Evolutionary conservation across 2,888 invertebrate genomes (phyloP).

Genomic region (Altica lythri): DNA sequence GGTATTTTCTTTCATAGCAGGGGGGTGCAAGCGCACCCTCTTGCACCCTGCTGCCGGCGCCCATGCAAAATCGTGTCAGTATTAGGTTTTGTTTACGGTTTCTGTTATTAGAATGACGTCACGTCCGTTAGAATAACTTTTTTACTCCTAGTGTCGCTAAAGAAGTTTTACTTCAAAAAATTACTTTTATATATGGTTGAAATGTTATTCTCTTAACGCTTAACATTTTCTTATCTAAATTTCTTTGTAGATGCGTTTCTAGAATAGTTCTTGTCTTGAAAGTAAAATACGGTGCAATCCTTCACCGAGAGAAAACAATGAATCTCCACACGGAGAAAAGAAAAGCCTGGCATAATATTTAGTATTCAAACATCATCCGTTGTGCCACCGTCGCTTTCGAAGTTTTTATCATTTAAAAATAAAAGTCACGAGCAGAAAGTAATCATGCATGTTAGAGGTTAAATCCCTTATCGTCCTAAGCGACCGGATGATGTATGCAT

Average conservation of each 20-base stretch:
- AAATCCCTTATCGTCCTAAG: constrained; percentile 55
- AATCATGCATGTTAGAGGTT: constrained; percentile 56
- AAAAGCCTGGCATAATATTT: constrained; percentile 30
- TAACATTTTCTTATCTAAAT: background rate
- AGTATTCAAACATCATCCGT: constrained; percentile 38
- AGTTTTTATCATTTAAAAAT: constrained; percentile 55
- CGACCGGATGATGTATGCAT: constrained; percentile 51
- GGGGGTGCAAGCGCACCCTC: no score
- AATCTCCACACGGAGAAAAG: constrained; percentile 22
- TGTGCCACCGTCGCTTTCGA: constrained; percentile 39
- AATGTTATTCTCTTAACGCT: background rate
- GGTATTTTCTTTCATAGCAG: no score
- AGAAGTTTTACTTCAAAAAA: no score
- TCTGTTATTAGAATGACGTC: no score
- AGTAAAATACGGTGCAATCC: constrained; percentile 1
- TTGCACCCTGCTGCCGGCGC: no score
- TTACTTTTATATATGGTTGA: no score
- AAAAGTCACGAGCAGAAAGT: constrained; percentile 54
- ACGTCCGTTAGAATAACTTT: no score
- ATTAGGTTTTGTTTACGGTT: no score
- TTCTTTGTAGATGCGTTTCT: background rate
- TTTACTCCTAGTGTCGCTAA: no score
- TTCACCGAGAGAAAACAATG: constrained; percentile 27
- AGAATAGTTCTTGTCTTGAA: background rate
- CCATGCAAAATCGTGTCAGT: no score